Evolutionary conservation across 2,797 vertebrate genomes (phyloP).

Genomic region (Coregonus sp.): DNA sequence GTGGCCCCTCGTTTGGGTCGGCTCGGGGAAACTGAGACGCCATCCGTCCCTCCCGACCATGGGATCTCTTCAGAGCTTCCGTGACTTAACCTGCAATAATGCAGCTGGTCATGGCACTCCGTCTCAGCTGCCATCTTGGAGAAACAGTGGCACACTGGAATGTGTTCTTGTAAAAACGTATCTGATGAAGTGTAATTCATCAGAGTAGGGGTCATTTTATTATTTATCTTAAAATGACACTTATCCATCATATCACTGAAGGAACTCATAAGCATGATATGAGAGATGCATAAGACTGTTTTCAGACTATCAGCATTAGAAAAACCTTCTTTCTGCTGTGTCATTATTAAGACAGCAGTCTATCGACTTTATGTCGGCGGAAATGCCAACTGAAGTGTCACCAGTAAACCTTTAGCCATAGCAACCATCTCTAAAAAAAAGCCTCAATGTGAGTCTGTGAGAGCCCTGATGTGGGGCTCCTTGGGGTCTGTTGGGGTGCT

Average conservation of each 20-base stretch:
- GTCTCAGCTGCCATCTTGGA: slow-evolving; percentile 1
- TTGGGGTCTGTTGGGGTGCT: slow-evolving; percentile 1
- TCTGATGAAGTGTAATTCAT: no score
- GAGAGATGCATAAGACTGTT: not conserved
- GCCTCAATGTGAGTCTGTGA: not conserved
- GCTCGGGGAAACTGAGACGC: slow-evolving; percentile 18
- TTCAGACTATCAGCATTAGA: not conserved
- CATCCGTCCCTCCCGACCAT: slow-evolving; percentile 6
- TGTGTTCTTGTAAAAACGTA: not conserved
- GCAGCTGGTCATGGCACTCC: slow-evolving; percentile 8
- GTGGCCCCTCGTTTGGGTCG: not conserved
- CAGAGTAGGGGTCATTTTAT: no score
- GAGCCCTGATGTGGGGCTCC: not conserved
- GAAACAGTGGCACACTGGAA: not conserved
- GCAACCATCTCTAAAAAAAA: not conserved
- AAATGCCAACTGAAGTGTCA: slow-evolving; percentile 47
- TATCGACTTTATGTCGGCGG: not conserved
- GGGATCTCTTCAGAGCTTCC: not conserved
- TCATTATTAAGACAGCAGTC: not conserved
- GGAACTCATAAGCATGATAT: no score
- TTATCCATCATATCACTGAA: no score
- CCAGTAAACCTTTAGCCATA: slow-evolving; percentile 30
- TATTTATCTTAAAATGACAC: no score
- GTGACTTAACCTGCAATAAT: slow-evolving; percentile 8
- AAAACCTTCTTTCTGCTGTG: not conserved